Base-by-base conservation (phyloP, 1,140 invertebrate species). In the Arctopsyche grandis region DNA sequence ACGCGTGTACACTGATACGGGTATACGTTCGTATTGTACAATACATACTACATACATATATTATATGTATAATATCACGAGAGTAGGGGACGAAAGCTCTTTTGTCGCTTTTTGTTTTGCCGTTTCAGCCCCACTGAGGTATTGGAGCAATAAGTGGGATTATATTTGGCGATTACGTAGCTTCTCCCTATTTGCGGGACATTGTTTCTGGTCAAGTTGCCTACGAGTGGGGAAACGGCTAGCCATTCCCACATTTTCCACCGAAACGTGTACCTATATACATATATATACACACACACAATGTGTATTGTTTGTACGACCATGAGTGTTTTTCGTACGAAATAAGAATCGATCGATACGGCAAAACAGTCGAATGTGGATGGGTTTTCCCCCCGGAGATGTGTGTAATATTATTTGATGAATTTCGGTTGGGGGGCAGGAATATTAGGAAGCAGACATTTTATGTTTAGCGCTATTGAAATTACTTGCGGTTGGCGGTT, bases 131-230 rank as follows among this genome's bases (percentile, higher is more conserved):
- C 63, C 22, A 24, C 63, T 66, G 63, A 66, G 24, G 63, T 66
- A 66, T 66, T 26, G 63, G 63, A 66, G 63, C 63, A 66, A 66
- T 66, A 66, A 66, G 63, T 22, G 21, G 63, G 63, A 66, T 66
- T 66, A 66, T 66, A 66, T 66, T 66, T 22, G 63, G 63, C 21
- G 63, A 66, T 66, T 66, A 66, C 63, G 63, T 9, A 66, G 22
- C 63, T 24, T 66, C 24, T 29, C 24, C 21, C 24, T 66, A 22
- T 66, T 66, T 24, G 9, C 63, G 63, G 63, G n/a, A 66, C 63
- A 66, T 66, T 26, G 63, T 26, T 26, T 12, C 63, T 22, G 58
- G 58, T 60, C 58, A 22, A 60, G 58, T 21, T 60, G 58, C 21
- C 16, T 60, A 22, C 58, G 21, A 60, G 58, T 21, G 58, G 58